Percentiles rank a stretch among this genome's conserved stretches.
phyloP scores from a whole-genome alignment of 2,888 invertebrate species.

The Spisula subtruncata region DNA sequence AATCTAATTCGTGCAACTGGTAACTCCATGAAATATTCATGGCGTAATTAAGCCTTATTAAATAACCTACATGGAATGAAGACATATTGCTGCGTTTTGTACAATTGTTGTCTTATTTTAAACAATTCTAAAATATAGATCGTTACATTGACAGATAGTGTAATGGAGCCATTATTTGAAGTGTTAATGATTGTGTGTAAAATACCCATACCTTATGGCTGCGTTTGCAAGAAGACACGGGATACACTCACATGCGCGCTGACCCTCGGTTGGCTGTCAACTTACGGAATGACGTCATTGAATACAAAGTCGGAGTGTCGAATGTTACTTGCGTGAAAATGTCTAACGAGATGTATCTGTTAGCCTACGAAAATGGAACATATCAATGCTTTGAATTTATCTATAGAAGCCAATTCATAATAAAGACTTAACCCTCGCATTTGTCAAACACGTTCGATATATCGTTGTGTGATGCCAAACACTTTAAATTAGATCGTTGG shows the following conservation, averaged over 20 bases:
- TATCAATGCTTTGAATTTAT: constrained; percentile 69
- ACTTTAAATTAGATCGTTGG: constrained; percentile 77
- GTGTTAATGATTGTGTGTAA: not conserved
- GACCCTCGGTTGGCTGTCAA: constrained; percentile 56
- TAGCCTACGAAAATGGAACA: constrained; percentile 41
- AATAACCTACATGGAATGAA: not conserved
- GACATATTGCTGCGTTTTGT: not conserved
- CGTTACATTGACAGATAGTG: not conserved
- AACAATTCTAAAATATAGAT: not conserved
- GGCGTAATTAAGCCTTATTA: not conserved
- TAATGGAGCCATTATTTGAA: not conserved
- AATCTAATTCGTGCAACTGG: constrained; percentile 10
- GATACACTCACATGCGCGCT: constrained; percentile 59
- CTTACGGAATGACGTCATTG: constrained; percentile 60
- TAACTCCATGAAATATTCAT: not conserved
- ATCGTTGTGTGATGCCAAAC: constrained; percentile 72
- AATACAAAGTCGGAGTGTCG: constrained; percentile 53
- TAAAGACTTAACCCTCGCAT: constrained; percentile 76
- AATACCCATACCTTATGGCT: constrained; percentile 35
- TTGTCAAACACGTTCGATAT: constrained; percentile 54
- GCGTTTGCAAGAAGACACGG: constrained; percentile 64
- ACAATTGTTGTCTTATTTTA: no score
- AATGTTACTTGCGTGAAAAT: constrained; percentile 53
- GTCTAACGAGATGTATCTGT: constrained; percentile 55
- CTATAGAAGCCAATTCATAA: constrained; percentile 65